Evolutionary conservation across 2,888 invertebrate species (phyloP).

Genomic region (Latrodectus elegans): DNA sequence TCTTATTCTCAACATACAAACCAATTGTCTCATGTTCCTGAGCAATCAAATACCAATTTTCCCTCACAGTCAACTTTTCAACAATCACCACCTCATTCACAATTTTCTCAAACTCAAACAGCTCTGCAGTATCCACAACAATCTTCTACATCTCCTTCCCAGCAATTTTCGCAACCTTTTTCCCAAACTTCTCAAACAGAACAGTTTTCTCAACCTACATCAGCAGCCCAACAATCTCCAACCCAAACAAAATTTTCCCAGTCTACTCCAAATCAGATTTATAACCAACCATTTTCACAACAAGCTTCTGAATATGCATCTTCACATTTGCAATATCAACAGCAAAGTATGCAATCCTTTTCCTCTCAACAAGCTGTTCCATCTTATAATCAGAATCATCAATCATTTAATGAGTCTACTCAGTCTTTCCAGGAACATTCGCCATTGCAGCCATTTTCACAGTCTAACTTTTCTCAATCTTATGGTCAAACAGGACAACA

Average conservation of each 20-base stretch:
- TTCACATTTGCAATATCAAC: conserved; percentile 38
- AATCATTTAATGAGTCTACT: conserved; percentile 23
- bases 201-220: conserved; percentile 14
- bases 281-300: conserved; percentile 38
- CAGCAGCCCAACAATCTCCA: conserved; percentile 30
- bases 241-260: conserved; percentile 30
- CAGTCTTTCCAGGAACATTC: conserved; percentile 35
- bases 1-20: conserved; percentile 9
- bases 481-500: conserved; percentile 31
- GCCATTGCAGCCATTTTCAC: conserved; percentile 27
- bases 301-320: conserved; percentile 42
- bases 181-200: conserved; percentile 24
- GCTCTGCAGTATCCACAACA: conserved; percentile 39
- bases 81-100: conserved; percentile 51
- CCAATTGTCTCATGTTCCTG: conserved; percentile 41
- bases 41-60: conserved; percentile 28
- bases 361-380: conserved; percentile 17
- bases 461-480: conserved; percentile 27
- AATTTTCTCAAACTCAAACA: conserved; percentile 35
- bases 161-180: conserved; percentile 44
- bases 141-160: conserved; percentile 19
- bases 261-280: conserved; percentile 15
- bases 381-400: conserved; percentile 24
- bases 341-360: conserved; percentile 39
- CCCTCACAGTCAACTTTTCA: conserved; percentile 40